These are phyloP conservation scores for Conus canariensis DNA, from an alignment of 2,888 invertebrate genomes.

Conservation along the genomic window DNA sequence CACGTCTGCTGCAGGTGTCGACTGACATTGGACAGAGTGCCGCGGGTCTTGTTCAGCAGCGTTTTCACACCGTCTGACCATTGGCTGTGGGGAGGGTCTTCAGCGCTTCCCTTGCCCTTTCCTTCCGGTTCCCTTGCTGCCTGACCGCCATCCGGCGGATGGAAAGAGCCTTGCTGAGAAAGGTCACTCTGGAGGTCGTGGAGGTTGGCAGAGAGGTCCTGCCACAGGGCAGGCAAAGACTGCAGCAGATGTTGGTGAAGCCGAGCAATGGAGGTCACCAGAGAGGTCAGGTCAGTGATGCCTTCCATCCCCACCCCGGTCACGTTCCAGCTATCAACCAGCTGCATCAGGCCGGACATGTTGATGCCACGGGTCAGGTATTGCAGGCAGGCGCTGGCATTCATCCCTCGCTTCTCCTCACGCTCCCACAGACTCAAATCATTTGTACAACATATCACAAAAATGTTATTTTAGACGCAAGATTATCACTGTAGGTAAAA, in stretches of 20 bases:
- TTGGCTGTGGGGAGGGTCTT: background rate
- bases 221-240: slow-evolving; percentile 47
- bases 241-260: slow-evolving; percentile 48
- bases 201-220: slow-evolving; percentile 28
- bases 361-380: slow-evolving; percentile 11
- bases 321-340: slow-evolving; percentile 7
- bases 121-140: background rate
- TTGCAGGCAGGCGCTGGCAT: slow-evolving; percentile 38
- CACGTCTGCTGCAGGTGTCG: slow-evolving; percentile 39
- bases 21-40: slow-evolving; percentile 37
- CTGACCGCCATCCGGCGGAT: background rate
- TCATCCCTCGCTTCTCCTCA: slow-evolving; percentile 36
- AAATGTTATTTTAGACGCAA: background rate
- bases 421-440: slow-evolving; percentile 37
- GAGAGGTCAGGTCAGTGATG: slow-evolving; percentile 46
- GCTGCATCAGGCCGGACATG: background rate
- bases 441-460: slow-evolving; percentile 7
- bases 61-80: slow-evolving; percentile 40
- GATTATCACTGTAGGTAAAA: background rate
- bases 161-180: background rate
- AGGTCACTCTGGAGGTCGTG: slow-evolving; percentile 5
- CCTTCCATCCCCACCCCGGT: slow-evolving; percentile 38
- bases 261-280: slow-evolving; percentile 47
- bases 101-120: background rate
- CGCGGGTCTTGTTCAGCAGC: slow-evolving; percentile 40